phyloP scores from a whole-genome alignment of 1,140 invertebrate genomes.

The Heliconius hewitsoni region DNA sequence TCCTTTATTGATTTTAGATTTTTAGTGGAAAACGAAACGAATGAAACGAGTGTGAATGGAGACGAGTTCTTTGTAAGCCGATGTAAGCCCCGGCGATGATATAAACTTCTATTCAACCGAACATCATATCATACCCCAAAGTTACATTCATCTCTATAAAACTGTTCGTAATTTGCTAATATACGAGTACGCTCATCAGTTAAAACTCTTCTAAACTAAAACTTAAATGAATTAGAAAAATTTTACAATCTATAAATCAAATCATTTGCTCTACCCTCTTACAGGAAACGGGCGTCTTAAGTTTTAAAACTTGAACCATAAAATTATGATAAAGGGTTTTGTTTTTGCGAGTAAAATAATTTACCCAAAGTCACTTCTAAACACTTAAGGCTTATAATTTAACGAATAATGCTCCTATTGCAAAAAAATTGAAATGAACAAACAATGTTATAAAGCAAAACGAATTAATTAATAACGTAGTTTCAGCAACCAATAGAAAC shows the following conservation, averaged over 20 bases:
- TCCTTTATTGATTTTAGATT: conserved; percentile 82
- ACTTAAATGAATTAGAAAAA: conserved; percentile 49
- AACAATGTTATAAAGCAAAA: conserved; percentile 51
- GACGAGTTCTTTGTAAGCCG: conserved; percentile 74
- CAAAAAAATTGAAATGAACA: conserved; percentile 44
- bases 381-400: conserved; percentile 64
- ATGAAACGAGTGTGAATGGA: conserved; percentile 77
- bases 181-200: conserved; percentile 21
- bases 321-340: conserved; percentile 77
- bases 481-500: conserved; percentile 58
- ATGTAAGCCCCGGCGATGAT: conserved; percentile 73
- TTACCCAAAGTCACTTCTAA: conserved; percentile 64
- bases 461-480: conserved; percentile 56
- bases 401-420: conserved; percentile 49
- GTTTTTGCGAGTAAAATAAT: conserved; percentile 73
- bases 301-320: conserved; percentile 68
- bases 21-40: conserved; percentile 78
- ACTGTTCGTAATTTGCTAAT: conserved; percentile 37
- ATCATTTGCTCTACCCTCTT: conserved; percentile 52
- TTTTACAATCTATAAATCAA: conserved; percentile 54
- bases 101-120: conserved; percentile 71
- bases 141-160: conserved; percentile 29
- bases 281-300: conserved; percentile 69
- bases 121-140: conserved; percentile 61
- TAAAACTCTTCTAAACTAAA: conserved; percentile 24